A percentile compares a stretch with the other conserved stretches of the same genome.
phyloP scores from a whole-genome alignment of 2,797 vertebrate genomes.

The Molossus alvarezi region DNA sequence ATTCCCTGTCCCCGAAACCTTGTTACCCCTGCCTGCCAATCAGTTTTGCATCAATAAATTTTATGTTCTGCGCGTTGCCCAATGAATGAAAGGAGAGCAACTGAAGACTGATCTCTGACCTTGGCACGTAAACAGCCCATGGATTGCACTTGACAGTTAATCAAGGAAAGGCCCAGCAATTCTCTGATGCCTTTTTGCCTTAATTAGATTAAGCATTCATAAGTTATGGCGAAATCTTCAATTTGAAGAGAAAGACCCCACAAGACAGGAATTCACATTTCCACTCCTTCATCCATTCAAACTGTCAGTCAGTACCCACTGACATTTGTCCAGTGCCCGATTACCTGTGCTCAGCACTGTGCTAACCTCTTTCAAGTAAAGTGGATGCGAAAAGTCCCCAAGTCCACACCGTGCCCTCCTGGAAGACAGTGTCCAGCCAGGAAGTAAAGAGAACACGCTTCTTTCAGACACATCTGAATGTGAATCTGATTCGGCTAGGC shows the following conservation, averaged over 20 bases:
- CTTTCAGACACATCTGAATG: background rate
- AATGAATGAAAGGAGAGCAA: constrained; percentile 58
- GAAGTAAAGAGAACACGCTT: background rate
- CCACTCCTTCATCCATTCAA: background rate
- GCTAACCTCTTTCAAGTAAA: background rate
- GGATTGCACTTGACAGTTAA: constrained; percentile 64
- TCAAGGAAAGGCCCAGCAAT: constrained; percentile 21
- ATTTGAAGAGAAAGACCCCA: constrained; percentile 37
- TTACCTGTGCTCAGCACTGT: background rate
- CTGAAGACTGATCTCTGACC: constrained; percentile 74
- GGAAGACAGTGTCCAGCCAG: background rate
- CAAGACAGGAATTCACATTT: constrained; percentile 27
- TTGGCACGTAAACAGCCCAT: constrained; percentile 72
- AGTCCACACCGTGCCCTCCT: background rate
- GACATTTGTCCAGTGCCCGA: background rate
- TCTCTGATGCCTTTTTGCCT: constrained; percentile 69
- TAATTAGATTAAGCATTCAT: constrained; percentile 58
- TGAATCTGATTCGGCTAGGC: constrained; percentile 31
- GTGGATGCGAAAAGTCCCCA: background rate
- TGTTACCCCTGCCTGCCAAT: constrained; percentile 22
- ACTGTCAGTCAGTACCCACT: background rate
- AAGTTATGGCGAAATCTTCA: constrained; percentile 55
- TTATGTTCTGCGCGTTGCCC: constrained; percentile 46
- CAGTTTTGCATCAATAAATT: constrained; percentile 70
- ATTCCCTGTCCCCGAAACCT: background rate